Percentiles rank a stretch among this genome's conserved stretches.
Evolutionary conservation across 2,797 vertebrate genomes (phyloP).

Genomic region (Fistularia commersonii): DNA sequence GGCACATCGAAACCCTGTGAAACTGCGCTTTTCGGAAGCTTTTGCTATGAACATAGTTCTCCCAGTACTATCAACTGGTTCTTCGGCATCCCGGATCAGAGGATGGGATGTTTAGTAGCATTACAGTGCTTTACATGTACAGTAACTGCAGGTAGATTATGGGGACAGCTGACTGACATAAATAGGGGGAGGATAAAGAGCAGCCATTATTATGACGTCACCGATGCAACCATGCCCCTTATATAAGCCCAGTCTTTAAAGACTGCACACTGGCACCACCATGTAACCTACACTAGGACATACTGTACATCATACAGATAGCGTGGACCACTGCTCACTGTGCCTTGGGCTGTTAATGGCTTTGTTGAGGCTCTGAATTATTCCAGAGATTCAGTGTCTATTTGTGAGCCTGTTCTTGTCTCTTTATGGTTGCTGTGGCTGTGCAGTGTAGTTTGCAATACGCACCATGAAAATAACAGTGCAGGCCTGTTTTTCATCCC

Average conservation of each 20-base stretch:
- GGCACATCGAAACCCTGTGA: neutral
- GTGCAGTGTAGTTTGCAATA: slow-evolving; percentile 21
- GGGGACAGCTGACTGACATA: slow-evolving; percentile 54
- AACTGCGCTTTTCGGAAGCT: neutral
- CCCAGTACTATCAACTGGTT: slow-evolving; percentile 3
- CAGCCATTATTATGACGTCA: slow-evolving; percentile 53
- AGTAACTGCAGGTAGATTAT: slow-evolving; percentile 46
- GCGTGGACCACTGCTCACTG: slow-evolving; percentile 20
- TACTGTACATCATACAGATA: slow-evolving; percentile 38
- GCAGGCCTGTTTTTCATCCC: slow-evolving; percentile 28
- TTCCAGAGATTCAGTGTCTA: slow-evolving; percentile 30
- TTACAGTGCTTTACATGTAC: slow-evolving; percentile 26
- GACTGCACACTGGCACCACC: slow-evolving; percentile 31
- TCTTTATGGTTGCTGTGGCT: slow-evolving; percentile 27
- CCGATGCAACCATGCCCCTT: slow-evolving; percentile 54
- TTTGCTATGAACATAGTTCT: neutral
- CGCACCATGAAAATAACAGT: slow-evolving; percentile 19
- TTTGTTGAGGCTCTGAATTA: slow-evolving; percentile 50
- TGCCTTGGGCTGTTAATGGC: slow-evolving; percentile 42
- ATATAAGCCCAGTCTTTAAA: slow-evolving; percentile 56
- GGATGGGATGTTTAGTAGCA: slow-evolving; percentile 17
- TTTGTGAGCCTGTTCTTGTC: slow-evolving; percentile 18
- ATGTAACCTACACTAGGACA: slow-evolving; percentile 48
- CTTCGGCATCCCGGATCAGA: slow-evolving; percentile 8
- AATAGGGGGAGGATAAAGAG: slow-evolving; percentile 54